Evolutionary conservation across 92 coral and sea anemone species (phyloP).

Genomic region (Phymanthus crucifer): DNA sequence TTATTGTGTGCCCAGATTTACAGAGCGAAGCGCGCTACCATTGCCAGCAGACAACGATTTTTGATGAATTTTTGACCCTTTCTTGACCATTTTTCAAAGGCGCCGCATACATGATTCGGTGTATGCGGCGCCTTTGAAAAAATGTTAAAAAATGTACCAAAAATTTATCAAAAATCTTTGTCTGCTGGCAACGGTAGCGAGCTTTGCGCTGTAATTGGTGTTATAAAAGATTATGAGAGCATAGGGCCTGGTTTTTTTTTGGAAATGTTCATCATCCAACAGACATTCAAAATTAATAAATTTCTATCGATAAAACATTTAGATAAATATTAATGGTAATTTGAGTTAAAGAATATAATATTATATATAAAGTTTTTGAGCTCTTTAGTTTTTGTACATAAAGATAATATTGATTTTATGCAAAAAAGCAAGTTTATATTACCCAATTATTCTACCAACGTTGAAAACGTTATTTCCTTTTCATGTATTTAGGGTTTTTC

Average conservation of each 20-base stretch:
- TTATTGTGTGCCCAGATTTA: background rate
- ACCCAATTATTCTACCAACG: background rate
- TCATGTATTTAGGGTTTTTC: background rate
- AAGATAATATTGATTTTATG: background rate
- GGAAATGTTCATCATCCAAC: background rate
- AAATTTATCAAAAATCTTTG: too few relatives aligned
- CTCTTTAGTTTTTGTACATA: constrained; percentile 1
- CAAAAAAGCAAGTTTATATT: background rate
- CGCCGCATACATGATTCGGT: too few relatives aligned
- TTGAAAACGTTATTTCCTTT: constrained; percentile 11
- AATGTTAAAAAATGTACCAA: too few relatives aligned
- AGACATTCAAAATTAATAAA: background rate
- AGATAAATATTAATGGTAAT: background rate
- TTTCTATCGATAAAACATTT: background rate
- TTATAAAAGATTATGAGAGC: background rate
- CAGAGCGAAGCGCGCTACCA: too few relatives aligned
- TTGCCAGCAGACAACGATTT: too few relatives aligned
- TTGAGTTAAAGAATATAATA: background rate
- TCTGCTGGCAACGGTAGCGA: too few relatives aligned
- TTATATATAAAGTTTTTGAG: background rate
- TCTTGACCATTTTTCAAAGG: too few relatives aligned
- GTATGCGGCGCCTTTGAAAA: too few relatives aligned
- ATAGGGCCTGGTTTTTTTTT: background rate
- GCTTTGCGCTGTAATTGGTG: too few relatives aligned
- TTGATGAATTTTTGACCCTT: too few relatives aligned